Evolutionary conservation across 1,140 invertebrate species (phyloP).

Genomic region (Bombus superbus): DNA sequence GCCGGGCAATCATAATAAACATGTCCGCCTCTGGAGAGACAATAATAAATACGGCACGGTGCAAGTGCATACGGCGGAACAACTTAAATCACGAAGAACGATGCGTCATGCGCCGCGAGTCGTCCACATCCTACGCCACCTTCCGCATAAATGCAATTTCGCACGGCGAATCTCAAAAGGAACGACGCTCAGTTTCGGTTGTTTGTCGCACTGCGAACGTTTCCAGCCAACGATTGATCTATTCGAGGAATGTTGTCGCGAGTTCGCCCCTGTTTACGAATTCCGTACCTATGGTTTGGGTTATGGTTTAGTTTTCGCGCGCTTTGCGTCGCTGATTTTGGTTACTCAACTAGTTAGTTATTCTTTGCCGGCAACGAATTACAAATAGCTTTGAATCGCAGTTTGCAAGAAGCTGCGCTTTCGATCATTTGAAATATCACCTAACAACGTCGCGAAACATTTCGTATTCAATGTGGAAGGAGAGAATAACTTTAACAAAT

Average conservation of each 20-base stretch:
- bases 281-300: not conserved
- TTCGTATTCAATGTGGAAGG: no score
- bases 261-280: not conserved
- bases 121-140: slow-evolving; percentile 29
- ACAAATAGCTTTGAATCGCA: no score
- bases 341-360: no score
- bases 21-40: slow-evolving; percentile 60
- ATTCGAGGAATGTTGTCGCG: not conserved
- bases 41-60: slow-evolving; percentile 67
- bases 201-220: not conserved
- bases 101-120: slow-evolving; percentile 60
- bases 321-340: no score
- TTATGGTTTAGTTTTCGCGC: no score
- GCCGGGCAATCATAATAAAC: slow-evolving; percentile 65
- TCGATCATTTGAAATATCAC: no score
- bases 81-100: slow-evolving; percentile 67
- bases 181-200: slow-evolving; percentile 10
- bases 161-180: slow-evolving; percentile 41
- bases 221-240: not conserved
- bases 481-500: no score
- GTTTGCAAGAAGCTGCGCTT: no score
- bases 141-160: slow-evolving; percentile 51
- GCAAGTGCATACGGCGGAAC: slow-evolving; percentile 60
- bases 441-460: no score
- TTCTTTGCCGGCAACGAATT: no score